These are phyloP conservation scores for Pseudolaguvia tuberculata DNA, from an alignment of 2,113 vertebrate species.

Conservation along the genomic window DNA sequence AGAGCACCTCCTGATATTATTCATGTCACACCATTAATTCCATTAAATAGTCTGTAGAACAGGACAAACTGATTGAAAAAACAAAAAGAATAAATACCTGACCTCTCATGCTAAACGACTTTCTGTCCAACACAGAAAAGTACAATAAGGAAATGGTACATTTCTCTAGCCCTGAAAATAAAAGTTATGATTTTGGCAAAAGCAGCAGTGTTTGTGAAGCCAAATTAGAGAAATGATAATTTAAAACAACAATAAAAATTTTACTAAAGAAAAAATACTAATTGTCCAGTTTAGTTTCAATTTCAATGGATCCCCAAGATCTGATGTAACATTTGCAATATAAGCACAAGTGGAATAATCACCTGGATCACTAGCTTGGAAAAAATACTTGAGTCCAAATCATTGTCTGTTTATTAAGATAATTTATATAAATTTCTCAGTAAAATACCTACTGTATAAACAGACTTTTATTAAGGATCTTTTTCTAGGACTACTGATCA, in stretches of 20 bases:
- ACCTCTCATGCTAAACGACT: neutral
- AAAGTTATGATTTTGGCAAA: neutral
- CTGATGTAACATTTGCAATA: neutral
- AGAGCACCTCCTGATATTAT: neutral
- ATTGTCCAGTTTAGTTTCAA: neutral
- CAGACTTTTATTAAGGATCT: neutral
- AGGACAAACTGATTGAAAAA: neutral
- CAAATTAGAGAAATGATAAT: neutral
- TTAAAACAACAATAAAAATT: neutral
- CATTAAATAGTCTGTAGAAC: neutral
- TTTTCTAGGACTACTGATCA: neutral
- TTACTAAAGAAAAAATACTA: neutral
- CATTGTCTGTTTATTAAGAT: too few species aligned
- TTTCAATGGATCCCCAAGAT: neutral
- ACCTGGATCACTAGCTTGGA: constrained; percentile 3
- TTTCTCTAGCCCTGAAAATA: neutral
- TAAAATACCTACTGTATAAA: neutral
- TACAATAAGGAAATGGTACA: neutral
- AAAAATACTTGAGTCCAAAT: too few species aligned
- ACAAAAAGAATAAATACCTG: constrained; percentile 13
- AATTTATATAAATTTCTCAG: too few species aligned
- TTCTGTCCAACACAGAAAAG: neutral
- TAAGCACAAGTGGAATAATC: neutral
- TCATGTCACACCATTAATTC: constrained; percentile 18
- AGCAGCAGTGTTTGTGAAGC: too few species aligned